These are phyloP conservation scores for Dasypolia templi DNA, from an alignment of 2,888 invertebrate species.

Conservation along the genomic window DNA sequence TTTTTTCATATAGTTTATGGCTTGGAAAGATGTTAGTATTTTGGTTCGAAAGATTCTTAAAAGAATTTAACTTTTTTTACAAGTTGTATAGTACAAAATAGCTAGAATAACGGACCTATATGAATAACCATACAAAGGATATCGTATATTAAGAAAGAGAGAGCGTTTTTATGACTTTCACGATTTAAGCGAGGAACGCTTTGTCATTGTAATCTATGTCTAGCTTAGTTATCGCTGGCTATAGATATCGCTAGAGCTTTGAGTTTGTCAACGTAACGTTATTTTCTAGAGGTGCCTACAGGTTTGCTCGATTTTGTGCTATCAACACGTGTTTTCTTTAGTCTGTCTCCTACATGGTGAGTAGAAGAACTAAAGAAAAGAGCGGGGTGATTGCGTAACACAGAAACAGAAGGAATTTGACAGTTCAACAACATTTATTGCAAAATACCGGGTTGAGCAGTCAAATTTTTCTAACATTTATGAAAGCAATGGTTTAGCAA, in stretches of 20 bases:
- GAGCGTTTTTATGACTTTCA: slow-evolving; percentile 62
- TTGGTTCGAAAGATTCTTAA: slow-evolving; percentile 68
- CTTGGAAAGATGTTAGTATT: slow-evolving; percentile 30
- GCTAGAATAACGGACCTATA: slow-evolving; percentile 46
- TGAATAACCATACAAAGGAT: slow-evolving; percentile 52
- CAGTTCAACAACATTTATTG: too few species aligned
- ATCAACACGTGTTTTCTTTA: not conserved
- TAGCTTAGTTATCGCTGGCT: slow-evolving; percentile 21
- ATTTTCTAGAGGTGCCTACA: not conserved
- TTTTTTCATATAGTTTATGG: slow-evolving; percentile 61
- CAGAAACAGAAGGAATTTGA: too few species aligned
- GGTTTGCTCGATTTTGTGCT: not conserved
- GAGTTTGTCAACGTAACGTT: slow-evolving; percentile 7
- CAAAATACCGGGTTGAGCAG: too few species aligned
- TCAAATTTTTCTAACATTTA: too few species aligned
- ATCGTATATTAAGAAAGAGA: slow-evolving; percentile 52
- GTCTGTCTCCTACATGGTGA: too few species aligned
- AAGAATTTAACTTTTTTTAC: slow-evolving; percentile 60
- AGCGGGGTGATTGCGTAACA: too few species aligned
- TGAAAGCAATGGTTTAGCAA: too few species aligned
- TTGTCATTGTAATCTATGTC: slow-evolving; percentile 30
- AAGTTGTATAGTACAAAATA: slow-evolving; percentile 38
- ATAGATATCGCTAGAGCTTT: not conserved
- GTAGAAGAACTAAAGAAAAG: not conserved
- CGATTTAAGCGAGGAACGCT: slow-evolving; percentile 41